phyloP scores from a whole-genome alignment of 2,888 invertebrate species.

The Colletes collaris region DNA sequence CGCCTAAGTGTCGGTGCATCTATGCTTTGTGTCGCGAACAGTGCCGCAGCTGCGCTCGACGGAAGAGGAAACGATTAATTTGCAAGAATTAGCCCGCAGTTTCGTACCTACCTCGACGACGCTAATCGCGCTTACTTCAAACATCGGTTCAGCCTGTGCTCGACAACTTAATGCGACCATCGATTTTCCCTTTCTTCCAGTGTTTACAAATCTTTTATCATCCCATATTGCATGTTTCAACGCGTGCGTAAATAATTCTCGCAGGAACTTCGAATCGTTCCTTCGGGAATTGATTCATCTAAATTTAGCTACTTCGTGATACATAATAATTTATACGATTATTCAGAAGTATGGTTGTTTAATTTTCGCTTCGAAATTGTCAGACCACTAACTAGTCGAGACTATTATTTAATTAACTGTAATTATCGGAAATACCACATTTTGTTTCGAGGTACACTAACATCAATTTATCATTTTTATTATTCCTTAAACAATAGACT shows the following conservation, averaged over 20 bases:
- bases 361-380: no score
- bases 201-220: background rate
- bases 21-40: constrained; percentile 47
- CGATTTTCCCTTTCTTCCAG: constrained; percentile 10
- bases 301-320: no score
- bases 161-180: constrained; percentile 31
- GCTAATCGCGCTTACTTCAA: constrained; percentile 41
- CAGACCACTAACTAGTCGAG: no score
- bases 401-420: no score
- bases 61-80: constrained; percentile 67
- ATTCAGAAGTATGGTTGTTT: no score
- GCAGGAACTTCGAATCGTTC: background rate
- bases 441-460: no score
- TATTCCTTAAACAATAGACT: no score
- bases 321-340: no score
- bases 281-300: no score
- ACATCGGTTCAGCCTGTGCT: background rate
- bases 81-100: constrained; percentile 50
- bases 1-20: constrained; percentile 55
- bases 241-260: background rate
- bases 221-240: background rate
- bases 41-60: constrained; percentile 38
- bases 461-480: no score
- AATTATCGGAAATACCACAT: no score
- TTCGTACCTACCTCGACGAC: constrained; percentile 50